Conservation (phyloP, 1,140 invertebrate genomes). For the Drosophila sulfurigaster region DNA sequence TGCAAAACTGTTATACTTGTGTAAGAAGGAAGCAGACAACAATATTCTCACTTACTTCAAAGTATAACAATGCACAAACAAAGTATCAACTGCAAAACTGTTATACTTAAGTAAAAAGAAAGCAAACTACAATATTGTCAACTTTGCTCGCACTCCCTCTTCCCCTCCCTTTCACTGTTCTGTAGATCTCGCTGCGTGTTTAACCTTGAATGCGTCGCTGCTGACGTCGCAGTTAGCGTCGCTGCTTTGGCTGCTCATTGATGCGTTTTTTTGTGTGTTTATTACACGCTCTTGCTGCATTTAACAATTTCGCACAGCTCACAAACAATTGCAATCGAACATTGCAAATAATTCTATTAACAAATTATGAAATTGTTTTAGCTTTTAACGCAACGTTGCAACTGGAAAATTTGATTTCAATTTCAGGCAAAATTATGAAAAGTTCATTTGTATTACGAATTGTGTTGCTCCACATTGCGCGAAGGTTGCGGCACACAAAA, state of each 20-base stretch:
- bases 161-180: not conserved
- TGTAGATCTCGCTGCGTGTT: constrained; percentile 36
- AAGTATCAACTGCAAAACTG: too few relatives aligned
- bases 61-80: too few relatives aligned
- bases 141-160: not conserved
- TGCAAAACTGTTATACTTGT: not conserved
- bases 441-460: constrained; percentile 36
- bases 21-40: too few relatives aligned
- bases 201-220: constrained; percentile 61
- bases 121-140: not conserved
- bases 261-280: constrained; percentile 55
- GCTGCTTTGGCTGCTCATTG: constrained; percentile 52
- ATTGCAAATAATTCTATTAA: constrained; percentile 50
- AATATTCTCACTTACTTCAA: too few relatives aligned
- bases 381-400: constrained; percentile 16
- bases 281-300: constrained; percentile 45
- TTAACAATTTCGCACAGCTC: constrained; percentile 52
- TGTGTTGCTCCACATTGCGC: constrained; percentile 43
- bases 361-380: constrained; percentile 29
- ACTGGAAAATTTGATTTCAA: not conserved
- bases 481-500: constrained; percentile 57
- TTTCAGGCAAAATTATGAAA: constrained; percentile 36
- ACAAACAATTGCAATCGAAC: constrained; percentile 54
- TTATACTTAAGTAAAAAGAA: constrained; percentile 23
- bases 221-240: not conserved